These are phyloP conservation scores for Diabrotica balteata DNA, from an alignment of 2,888 invertebrate genomes.

Conservation along the genomic window DNA sequence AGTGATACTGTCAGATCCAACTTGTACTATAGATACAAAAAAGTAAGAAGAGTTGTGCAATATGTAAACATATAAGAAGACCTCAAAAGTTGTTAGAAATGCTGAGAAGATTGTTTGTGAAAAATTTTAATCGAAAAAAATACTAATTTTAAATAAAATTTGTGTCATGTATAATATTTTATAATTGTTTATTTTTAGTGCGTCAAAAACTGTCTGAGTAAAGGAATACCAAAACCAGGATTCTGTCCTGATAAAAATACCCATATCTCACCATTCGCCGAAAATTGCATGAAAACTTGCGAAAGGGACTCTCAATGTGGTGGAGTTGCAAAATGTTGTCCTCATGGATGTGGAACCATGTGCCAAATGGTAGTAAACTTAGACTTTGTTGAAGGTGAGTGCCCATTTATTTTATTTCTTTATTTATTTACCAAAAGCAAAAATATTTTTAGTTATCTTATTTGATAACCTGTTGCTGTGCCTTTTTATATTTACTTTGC, in stretches of 20 bases:
- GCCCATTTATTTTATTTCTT: background rate
- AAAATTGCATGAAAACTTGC: slow-evolving; percentile 69
- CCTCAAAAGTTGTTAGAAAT: too few relatives aligned
- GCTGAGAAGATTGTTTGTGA: too few relatives aligned
- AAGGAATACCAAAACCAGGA: slow-evolving; percentile 63
- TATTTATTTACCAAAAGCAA: too few relatives aligned
- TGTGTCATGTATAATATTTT: background rate
- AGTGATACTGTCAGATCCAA: too few relatives aligned
- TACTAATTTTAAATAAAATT: too few relatives aligned
- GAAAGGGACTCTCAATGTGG: slow-evolving; percentile 73
- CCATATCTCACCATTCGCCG: slow-evolving; percentile 64
- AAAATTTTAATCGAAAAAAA: too few relatives aligned
- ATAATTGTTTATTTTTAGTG: slow-evolving; percentile 59
- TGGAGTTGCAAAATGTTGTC: slow-evolving; percentile 74
- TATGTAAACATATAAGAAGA: too few relatives aligned
- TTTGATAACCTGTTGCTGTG: too few relatives aligned
- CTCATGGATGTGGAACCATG: slow-evolving; percentile 71
- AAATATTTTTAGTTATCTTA: background rate
- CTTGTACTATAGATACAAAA: too few relatives aligned
- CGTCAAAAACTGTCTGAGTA: slow-evolving; percentile 64
- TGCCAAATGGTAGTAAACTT: slow-evolving; percentile 72
- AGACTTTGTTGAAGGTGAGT: slow-evolving; percentile 65
- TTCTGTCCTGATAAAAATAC: slow-evolving; percentile 56
- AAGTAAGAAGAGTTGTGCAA: too few relatives aligned
- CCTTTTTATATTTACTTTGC: too few relatives aligned